Conservation (phyloP, 1,140 invertebrate genomes). For the Drosophila watanabei region DNA sequence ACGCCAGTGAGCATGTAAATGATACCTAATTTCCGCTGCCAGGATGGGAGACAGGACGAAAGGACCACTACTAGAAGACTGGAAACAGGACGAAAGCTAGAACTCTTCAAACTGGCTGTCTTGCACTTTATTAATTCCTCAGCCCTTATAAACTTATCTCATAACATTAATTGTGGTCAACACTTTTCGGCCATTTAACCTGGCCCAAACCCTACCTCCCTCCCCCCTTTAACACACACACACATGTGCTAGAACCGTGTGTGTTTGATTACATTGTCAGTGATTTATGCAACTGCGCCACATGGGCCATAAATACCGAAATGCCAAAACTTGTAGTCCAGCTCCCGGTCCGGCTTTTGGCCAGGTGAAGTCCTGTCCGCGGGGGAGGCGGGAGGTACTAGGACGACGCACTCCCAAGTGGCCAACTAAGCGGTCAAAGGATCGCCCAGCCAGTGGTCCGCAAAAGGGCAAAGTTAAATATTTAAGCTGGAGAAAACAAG, state of each 20-base stretch:
- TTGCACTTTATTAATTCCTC: constrained; percentile 71
- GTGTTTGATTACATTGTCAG: constrained; percentile 78
- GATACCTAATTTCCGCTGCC: constrained; percentile 81
- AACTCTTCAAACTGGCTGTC: constrained; percentile 22
- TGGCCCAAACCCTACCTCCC: not conserved
- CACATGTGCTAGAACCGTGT: not conserved
- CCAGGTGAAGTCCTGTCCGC: constrained; percentile 50
- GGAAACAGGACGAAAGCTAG: not conserved
- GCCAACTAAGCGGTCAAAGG: constrained; percentile 81
- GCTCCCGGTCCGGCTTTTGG: constrained; percentile 4
- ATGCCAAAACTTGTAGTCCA: constrained; percentile 77
- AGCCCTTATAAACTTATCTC: constrained; percentile 81
- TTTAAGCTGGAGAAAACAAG: constrained; percentile 81
- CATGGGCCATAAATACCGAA: constrained; percentile 84
- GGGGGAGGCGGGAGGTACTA: not conserved
- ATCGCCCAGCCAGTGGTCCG: constrained; percentile 45
- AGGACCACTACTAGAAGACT: not conserved
- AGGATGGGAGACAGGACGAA: constrained; percentile 1
- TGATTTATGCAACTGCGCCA: constrained; percentile 84
- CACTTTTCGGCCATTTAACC: constrained; percentile 82
- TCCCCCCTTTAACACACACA: not conserved
- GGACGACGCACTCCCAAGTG: constrained; percentile 65
- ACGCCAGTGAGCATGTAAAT: constrained; percentile 68
- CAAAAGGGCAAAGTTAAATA: constrained; percentile 81
- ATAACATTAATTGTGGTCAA: constrained; percentile 85